Percentiles rank a stretch among this genome's conserved stretches.
Conservation (phyloP, 2,113 vertebrate species). For the Ochotona curzoniae region DNA sequence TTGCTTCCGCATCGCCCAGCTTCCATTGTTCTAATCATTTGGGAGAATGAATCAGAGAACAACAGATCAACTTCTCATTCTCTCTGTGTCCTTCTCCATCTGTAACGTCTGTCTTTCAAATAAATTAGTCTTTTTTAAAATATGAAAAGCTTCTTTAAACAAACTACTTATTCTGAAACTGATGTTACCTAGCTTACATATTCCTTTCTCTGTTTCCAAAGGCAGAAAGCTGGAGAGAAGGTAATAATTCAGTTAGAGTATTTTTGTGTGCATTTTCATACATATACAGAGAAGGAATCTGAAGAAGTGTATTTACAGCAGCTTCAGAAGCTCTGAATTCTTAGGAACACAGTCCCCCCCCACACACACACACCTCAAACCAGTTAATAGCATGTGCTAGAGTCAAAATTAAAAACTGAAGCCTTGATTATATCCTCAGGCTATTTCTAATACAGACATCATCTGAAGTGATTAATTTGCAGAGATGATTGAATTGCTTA, state of each 20-base stretch:
- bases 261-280: conserved; percentile 12
- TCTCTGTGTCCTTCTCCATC: too few species aligned
- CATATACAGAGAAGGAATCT: neutral
- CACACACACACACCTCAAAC: conserved; percentile 41
- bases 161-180: neutral
- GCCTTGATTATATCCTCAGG: conserved; percentile 83
- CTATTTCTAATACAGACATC: conserved; percentile 84
- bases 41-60: too few species aligned
- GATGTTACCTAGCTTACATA: neutral
- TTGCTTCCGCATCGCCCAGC: too few species aligned
- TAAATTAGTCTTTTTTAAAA: too few species aligned
- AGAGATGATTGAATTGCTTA: conserved; percentile 79
- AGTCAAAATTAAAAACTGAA: conserved; percentile 78
- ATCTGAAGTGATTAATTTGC: conserved; percentile 84
- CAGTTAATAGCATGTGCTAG: conserved; percentile 65
- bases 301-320: conserved; percentile 52
- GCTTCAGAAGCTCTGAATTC: conserved; percentile 48
- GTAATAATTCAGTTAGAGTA: conserved; percentile 16
- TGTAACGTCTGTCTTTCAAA: too few species aligned
- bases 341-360: conserved; percentile 32
- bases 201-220: neutral
- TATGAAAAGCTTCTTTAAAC: neutral
- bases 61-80: too few species aligned
- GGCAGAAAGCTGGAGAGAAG: conserved; percentile 12
- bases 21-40: too few species aligned